A percentile compares a stretch with the other conserved stretches of the same genome.
Evolutionary conservation across 2,797 vertebrate species (phyloP).

Genomic region (Sphenopsis melanotis): DNA sequence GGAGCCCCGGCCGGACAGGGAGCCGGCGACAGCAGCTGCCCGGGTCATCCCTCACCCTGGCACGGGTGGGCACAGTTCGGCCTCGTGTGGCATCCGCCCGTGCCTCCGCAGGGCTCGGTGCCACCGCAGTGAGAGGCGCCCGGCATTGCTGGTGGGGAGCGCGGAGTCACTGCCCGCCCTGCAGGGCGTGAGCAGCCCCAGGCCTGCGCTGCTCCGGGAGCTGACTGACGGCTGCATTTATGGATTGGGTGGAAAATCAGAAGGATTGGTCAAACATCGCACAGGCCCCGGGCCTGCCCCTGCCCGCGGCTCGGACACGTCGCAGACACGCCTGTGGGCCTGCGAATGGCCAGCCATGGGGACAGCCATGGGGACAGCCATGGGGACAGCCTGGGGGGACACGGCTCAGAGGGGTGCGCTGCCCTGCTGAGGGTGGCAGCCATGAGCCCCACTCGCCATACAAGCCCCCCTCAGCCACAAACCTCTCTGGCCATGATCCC

Average conservation of each 20-base stretch:
- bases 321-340: background rate
- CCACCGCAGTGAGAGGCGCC: background rate
- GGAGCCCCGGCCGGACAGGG: background rate
- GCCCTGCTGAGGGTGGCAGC: background rate
- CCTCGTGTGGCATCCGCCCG: accelerated
- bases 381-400: background rate
- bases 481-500: too few relatives aligned
- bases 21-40: accelerated
- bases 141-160: accelerated
- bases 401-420: background rate
- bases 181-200: background rate
- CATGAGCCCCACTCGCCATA: background rate
- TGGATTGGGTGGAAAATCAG: background rate
- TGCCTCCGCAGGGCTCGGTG: background rate
- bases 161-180: accelerated
- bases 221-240: background rate
- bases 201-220: background rate
- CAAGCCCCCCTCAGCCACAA: background rate
- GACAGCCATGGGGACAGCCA: too few relatives aligned
- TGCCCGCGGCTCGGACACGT: background rate
- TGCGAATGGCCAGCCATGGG: background rate
- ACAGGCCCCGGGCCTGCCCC: background rate
- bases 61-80: background rate
- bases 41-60: accelerated
- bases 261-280: background rate